Evolutionary conservation across 2,888 invertebrate species (phyloP).

Genomic region (Crematogaster levior): DNA sequence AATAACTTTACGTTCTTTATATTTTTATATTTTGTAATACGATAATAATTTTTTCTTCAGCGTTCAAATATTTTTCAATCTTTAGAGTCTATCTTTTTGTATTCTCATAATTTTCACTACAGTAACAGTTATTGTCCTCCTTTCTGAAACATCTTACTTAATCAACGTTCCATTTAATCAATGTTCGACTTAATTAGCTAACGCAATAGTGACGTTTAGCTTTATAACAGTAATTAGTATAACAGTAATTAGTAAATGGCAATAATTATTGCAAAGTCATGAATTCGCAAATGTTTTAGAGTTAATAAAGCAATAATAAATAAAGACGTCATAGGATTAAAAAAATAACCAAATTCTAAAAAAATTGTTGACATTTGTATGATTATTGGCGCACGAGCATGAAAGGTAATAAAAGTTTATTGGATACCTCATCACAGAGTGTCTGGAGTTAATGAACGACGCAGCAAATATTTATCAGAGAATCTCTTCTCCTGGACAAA

Average conservation of each 20-base stretch:
- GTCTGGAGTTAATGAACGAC: slow-evolving; percentile 77
- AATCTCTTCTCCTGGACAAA: background rate
- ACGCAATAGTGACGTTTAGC: background rate
- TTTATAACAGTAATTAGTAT: slow-evolving; percentile 8
- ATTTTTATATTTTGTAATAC: background rate
- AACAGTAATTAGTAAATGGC: slow-evolving; percentile 1
- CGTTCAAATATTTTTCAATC: background rate
- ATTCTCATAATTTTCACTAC: background rate
- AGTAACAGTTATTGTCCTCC: background rate
- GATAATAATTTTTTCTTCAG: background rate
- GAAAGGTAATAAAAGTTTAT: slow-evolving; percentile 78
- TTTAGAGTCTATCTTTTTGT: background rate
- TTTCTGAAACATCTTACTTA: background rate
- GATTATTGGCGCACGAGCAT: slow-evolving; percentile 45
- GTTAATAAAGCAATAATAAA: background rate
- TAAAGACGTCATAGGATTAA: background rate
- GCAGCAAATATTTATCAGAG: slow-evolving; percentile 80
- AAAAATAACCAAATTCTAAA: slow-evolving; percentile 1
- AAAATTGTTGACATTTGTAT: slow-evolving; percentile 24
- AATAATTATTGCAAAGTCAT: background rate
- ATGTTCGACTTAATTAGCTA: background rate
- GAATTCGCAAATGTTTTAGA: background rate
- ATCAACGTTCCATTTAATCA: background rate
- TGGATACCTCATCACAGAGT: slow-evolving; percentile 62
- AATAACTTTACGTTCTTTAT: background rate